phyloP scores from a whole-genome alignment of 2,888 invertebrate species.

The Myathropa florea region DNA sequence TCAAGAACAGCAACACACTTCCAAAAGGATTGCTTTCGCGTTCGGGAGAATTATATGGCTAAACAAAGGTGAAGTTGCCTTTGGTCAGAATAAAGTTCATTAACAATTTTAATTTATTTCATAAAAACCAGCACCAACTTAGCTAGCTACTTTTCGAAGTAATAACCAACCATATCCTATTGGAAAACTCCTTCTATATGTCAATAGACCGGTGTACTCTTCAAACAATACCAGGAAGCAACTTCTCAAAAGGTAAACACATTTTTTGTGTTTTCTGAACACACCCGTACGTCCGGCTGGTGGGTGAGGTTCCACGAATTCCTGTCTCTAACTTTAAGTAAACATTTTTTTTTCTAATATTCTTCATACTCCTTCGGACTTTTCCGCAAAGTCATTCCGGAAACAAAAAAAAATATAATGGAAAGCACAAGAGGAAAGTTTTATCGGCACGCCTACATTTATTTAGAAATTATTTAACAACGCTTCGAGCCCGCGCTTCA shows the following conservation, averaged over 20 bases:
- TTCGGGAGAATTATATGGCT: too few relatives aligned
- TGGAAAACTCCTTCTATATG: neutral
- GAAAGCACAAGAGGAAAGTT: conserved; percentile 5
- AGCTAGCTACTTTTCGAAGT: neutral
- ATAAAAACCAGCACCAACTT: neutral
- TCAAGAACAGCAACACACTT: too few relatives aligned
- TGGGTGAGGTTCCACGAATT: neutral
- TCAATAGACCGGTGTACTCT: conserved; percentile 6
- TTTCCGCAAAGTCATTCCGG: neutral
- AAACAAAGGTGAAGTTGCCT: too few relatives aligned
- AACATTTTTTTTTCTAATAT: neutral
- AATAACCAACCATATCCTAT: neutral
- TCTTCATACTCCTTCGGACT: neutral
- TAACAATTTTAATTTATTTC: neutral
- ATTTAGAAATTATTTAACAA: conserved; percentile 59
- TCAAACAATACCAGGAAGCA: neutral
- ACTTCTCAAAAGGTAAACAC: neutral
- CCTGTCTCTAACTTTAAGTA: neutral
- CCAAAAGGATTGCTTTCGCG: too few relatives aligned
- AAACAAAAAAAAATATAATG: neutral
- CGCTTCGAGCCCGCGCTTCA: conserved; percentile 6
- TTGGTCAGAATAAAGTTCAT: neutral
- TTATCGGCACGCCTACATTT: conserved; percentile 40
- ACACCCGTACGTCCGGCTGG: neutral
- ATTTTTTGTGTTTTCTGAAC: conserved; percentile 6